Evolutionary conservation across 2,888 invertebrate species (phyloP).

Genomic region (Luffia ferchaultella): DNA sequence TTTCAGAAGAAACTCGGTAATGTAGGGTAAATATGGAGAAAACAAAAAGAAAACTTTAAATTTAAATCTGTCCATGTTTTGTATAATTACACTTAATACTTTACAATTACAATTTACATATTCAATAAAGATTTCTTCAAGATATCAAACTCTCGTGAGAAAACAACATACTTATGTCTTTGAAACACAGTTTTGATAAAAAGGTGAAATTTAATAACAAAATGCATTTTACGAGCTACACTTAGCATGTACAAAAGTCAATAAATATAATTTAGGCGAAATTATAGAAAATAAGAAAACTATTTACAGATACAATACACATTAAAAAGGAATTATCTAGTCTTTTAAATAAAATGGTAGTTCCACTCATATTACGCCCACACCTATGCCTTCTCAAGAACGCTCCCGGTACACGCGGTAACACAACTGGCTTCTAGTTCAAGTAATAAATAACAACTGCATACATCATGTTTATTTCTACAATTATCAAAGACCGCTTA

Average conservation of each 20-base stretch:
- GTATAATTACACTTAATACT: slow-evolving; percentile 66
- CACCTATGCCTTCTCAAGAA: too few species aligned
- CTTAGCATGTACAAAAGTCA: slow-evolving; percentile 48
- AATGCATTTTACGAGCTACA: slow-evolving; percentile 52
- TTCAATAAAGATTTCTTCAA: slow-evolving; percentile 62
- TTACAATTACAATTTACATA: slow-evolving; percentile 63
- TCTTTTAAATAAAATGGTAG: slow-evolving; percentile 1
- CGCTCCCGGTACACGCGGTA: too few species aligned
- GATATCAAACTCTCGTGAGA: slow-evolving; percentile 55
- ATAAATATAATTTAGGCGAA: slow-evolving; percentile 59
- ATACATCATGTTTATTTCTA: too few species aligned
- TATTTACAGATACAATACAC: slow-evolving; percentile 4
- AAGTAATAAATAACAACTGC: too few species aligned
- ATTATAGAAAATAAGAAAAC: slow-evolving; percentile 9
- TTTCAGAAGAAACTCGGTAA: too few species aligned
- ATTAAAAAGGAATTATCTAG: slow-evolving; percentile 24
- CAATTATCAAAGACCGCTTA: too few species aligned
- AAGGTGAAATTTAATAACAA: slow-evolving; percentile 49
- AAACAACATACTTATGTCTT: slow-evolving; percentile 46
- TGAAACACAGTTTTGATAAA: slow-evolving; percentile 46
- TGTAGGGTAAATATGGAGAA: too few species aligned
- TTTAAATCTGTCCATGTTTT: slow-evolving; percentile 57
- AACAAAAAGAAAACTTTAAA: slow-evolving; percentile 27
- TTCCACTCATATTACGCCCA: too few species aligned
- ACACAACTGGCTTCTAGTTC: too few species aligned